A percentile compares a stretch with the other conserved stretches of the same genome.
Conservation (phyloP, 1,140 invertebrate genomes). For the Cheumatopsyche charites region DNA sequence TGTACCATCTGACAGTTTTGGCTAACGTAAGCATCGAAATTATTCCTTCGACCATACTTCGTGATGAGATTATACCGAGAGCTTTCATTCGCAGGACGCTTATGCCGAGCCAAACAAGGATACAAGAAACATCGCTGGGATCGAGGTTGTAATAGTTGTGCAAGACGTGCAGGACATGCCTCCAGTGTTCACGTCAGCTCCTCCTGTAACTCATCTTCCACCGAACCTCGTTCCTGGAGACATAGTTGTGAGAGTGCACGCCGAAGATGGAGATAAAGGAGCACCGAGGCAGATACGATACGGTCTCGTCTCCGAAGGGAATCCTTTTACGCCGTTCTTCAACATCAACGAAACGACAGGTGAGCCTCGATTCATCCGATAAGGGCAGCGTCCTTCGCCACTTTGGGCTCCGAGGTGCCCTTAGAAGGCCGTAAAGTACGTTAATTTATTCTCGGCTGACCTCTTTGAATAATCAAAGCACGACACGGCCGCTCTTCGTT, state of each 20-base stretch:
- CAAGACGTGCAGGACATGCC: constrained; percentile 86
- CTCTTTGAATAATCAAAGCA: constrained; percentile 47
- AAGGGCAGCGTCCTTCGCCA: not conserved
- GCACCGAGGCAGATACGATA: constrained; percentile 82
- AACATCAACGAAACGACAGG: constrained; percentile 82
- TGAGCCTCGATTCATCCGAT: constrained; percentile 52
- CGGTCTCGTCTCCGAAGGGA: constrained; percentile 79
- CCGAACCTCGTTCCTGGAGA: constrained; percentile 69
- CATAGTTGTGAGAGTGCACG: constrained; percentile 73
- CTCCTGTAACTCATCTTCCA: constrained; percentile 76
- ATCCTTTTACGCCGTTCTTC: constrained; percentile 83
- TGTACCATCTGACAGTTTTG: constrained; percentile 80
- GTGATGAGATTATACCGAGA: constrained; percentile 6
- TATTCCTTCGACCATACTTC: not conserved
- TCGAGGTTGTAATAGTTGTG: constrained; percentile 80
- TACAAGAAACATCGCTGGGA: constrained; percentile 81
- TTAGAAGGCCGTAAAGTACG: constrained; percentile 29
- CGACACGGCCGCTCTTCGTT: constrained; percentile 12
- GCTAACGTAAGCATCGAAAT: constrained; percentile 72
- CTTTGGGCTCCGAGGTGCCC: constrained; percentile 31
- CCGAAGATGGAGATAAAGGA: constrained; percentile 89
- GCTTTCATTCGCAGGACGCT: constrained; percentile 70
- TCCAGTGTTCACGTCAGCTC: constrained; percentile 80
- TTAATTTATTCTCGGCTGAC: constrained; percentile 45
- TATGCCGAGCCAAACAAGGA: constrained; percentile 80